Percentiles rank a stretch among this genome's conserved stretches.
phyloP scores from a whole-genome alignment of 2,113 vertebrate species.

The Mixornis gularis region DNA sequence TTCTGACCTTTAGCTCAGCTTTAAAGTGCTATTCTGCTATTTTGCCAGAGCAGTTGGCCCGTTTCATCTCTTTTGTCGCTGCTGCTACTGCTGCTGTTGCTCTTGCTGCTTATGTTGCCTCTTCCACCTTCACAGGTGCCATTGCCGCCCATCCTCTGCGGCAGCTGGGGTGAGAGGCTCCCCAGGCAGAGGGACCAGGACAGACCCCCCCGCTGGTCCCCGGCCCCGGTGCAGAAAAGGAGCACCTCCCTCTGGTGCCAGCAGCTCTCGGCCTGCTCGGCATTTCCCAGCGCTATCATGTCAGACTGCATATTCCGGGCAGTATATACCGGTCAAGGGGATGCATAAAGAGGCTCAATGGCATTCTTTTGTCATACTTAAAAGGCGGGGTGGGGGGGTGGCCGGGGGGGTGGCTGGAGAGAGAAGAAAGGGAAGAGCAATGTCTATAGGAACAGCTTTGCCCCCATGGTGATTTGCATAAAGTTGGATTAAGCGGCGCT shows the following conservation, averaged over 20 bases:
- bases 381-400: background rate
- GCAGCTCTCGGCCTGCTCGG: background rate
- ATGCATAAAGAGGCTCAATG: background rate
- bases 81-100: background rate
- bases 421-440: conserved; percentile 35
- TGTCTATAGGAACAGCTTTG: conserved; percentile 28
- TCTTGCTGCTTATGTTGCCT: background rate
- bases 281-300: background rate
- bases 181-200: background rate
- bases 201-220: background rate
- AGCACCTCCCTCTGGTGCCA: background rate
- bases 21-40: background rate
- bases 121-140: background rate
- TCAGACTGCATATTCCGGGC: background rate
- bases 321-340: background rate
- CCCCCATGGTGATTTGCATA: conserved; percentile 19
- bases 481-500: conserved; percentile 16
- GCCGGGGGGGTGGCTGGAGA: background rate
- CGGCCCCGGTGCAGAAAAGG: background rate
- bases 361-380: conserved; percentile 38
- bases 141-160: background rate
- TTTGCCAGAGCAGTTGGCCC: background rate
- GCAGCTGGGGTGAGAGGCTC: background rate
- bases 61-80: background rate
- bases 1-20: background rate